These are phyloP conservation scores for Eupithecia centaureata DNA, from an alignment of 2,888 invertebrate genomes.

Conservation along the genomic window DNA sequence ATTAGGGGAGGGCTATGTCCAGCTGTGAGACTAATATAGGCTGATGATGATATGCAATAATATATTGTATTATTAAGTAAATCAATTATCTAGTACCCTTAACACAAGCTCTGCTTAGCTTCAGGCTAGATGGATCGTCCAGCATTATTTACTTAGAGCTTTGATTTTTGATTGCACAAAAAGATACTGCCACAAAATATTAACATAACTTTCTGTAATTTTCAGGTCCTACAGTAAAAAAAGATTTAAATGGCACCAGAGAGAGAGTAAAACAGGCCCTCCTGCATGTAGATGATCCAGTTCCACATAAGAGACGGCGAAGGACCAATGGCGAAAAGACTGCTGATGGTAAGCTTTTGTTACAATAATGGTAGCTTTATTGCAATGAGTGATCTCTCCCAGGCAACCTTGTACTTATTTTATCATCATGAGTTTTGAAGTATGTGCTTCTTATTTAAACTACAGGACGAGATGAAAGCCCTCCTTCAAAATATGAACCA, in stretches of 20 bases:
- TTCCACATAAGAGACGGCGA: conserved; percentile 86
- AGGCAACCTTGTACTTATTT: not conserved
- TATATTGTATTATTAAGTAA: too few species aligned
- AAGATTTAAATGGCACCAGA: conserved; percentile 85
- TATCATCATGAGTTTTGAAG: not conserved
- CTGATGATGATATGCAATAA: too few species aligned
- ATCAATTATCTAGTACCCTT: too few species aligned
- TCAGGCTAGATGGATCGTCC: too few species aligned
- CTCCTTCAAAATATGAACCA: conserved; percentile 69
- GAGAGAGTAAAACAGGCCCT: conserved; percentile 91
- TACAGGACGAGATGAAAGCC: conserved; percentile 54
- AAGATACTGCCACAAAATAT: too few species aligned
- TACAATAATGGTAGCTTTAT: not conserved
- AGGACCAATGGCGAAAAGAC: conserved; percentile 66
- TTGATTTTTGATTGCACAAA: too few species aligned
- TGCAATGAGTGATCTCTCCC: not conserved
- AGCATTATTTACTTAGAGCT: too few species aligned
- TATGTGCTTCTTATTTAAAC: not conserved
- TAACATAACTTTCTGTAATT: conserved; percentile 28
- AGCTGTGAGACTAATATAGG: too few species aligned
- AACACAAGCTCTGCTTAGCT: too few species aligned
- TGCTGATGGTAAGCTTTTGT: conserved; percentile 47
- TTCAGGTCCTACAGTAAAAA: conserved; percentile 63
- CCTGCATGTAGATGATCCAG: conserved; percentile 88
- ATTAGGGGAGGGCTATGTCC: too few species aligned